Percentiles rank a stretch among this genome's conserved stretches.
Evolutionary conservation across 1,140 invertebrate species (phyloP).

Genomic region (Drosophila carrolli): DNA sequence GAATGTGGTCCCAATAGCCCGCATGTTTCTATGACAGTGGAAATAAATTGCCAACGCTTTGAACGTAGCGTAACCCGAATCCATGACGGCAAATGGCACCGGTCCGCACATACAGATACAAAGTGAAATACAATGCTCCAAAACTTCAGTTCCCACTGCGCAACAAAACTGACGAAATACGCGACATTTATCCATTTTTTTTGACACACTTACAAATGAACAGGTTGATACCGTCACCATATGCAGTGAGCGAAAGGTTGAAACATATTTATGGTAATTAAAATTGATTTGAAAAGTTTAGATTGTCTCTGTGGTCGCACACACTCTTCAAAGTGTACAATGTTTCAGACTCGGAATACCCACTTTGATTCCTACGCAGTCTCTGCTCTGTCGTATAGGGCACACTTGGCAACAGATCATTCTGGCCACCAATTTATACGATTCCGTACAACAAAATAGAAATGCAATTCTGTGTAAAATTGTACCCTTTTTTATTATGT

Average conservation of each 20-base stretch:
- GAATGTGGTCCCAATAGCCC: conserved; percentile 15
- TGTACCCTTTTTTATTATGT: background rate
- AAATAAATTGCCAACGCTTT: conserved; percentile 55
- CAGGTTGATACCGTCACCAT: conserved; percentile 30
- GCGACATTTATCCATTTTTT: conserved; percentile 28
- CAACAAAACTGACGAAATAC: conserved; percentile 52
- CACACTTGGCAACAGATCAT: conserved; percentile 24
- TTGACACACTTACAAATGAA: conserved; percentile 15
- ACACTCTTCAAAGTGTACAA: conserved; percentile 50
- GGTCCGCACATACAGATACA: conserved; percentile 3
- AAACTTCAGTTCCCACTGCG: conserved; percentile 30
- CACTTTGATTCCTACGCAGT: conserved; percentile 28
- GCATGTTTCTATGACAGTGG: conserved; percentile 51
- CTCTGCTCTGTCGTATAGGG: conserved; percentile 15
- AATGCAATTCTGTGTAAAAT: too few species aligned
- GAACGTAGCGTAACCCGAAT: conserved; percentile 47
- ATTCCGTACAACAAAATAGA: background rate
- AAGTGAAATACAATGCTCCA: conserved; percentile 26
- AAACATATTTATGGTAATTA: conserved; percentile 82
- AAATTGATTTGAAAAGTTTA: conserved; percentile 84
- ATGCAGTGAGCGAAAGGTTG: conserved; percentile 57
- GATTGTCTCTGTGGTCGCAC: conserved; percentile 72
- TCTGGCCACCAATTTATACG: background rate
- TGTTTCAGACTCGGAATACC: conserved; percentile 49
- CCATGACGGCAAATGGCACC: conserved; percentile 29